phyloP scores from a whole-genome alignment of 1,140 invertebrate species.

The Idris sp. region DNA sequence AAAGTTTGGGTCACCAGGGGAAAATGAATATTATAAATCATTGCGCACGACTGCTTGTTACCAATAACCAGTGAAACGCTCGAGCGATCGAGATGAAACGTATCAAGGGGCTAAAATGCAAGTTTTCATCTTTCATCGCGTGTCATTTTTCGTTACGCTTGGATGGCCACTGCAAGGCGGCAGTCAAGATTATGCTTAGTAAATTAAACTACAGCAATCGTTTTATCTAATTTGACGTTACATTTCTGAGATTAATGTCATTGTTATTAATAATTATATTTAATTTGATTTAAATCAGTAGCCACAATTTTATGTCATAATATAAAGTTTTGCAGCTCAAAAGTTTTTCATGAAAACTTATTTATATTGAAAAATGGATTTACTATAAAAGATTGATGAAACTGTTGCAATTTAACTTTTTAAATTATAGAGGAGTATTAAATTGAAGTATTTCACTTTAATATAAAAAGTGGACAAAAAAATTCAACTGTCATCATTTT shows the following conservation, averaged over 20 bases:
- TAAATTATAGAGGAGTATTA: no score
- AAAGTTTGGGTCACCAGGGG: constrained; percentile 8
- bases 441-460: no score
- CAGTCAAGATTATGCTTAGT: constrained; percentile 34
- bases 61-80: constrained; percentile 50
- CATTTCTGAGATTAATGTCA: constrained; percentile 9
- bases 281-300: not conserved
- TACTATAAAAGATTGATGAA: no score
- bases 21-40: constrained; percentile 48
- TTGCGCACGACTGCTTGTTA: constrained; percentile 40
- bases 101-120: constrained; percentile 33
- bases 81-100: constrained; percentile 39
- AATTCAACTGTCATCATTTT: no score
- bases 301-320: not conserved
- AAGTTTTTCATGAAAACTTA: not conserved
- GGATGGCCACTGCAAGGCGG: constrained; percentile 27
- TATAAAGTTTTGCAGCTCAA: not conserved
- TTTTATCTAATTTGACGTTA: constrained; percentile 6
- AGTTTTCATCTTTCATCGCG: constrained; percentile 54
- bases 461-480: no score
- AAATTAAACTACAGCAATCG: constrained; percentile 27
- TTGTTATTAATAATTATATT: constrained; percentile 5
- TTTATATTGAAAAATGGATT: no score
- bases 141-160: constrained; percentile 48
- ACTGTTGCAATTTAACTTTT: no score